Base-by-base conservation (phyloP, 2,888 invertebrate genomes). In the Sisyra nigra region DNA sequence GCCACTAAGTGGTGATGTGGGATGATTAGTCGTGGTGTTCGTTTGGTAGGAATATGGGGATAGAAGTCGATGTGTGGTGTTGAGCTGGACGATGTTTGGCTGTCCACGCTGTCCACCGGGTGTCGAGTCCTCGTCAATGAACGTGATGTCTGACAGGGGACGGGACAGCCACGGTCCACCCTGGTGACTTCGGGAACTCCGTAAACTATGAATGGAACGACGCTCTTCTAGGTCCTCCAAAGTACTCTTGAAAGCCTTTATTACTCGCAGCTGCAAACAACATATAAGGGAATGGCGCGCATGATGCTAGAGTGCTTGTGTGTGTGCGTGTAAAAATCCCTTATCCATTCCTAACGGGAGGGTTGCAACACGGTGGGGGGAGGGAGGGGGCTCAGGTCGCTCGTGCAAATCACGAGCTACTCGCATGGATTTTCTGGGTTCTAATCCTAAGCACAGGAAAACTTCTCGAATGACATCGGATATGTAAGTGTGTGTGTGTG, bases 191-290 rank as follows among this genome's bases (percentile, higher is more conserved):
- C 80, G 82, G 62, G 78, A 78, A 64, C 74, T 76, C 68, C 77
- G 74, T 62, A 87, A 80, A 76, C 92, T 92, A 80, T 94, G 93
- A 69, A 93, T 83, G 67, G 93, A 94, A 68, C 96, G 89, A 60
- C 93, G 84, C 73, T 98, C 97, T 74, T 92, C 96, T 74, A 97
- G 75, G 75, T 97, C 97, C 80, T 98, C 97, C 78, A 98, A 78
- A 64, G 86, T 94, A 62, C 93, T 93, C 76, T 88, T 93, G 88
- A 97, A 98, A 67, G 97, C 97, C 76, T 94, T 89, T 74, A 97
- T 94, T 72, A 98, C 97, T 72, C 97, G 91, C 75, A 97, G 85
- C 97, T 97, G 93, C 76, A 87, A 88, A 77, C 73, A 72, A 39
- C 45, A 44, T 37, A 44, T 39, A 45, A 39, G 39, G 40, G 38